Base-by-base conservation (phyloP, 1,140 invertebrate species). In the Listronotus bonariensis region DNA sequence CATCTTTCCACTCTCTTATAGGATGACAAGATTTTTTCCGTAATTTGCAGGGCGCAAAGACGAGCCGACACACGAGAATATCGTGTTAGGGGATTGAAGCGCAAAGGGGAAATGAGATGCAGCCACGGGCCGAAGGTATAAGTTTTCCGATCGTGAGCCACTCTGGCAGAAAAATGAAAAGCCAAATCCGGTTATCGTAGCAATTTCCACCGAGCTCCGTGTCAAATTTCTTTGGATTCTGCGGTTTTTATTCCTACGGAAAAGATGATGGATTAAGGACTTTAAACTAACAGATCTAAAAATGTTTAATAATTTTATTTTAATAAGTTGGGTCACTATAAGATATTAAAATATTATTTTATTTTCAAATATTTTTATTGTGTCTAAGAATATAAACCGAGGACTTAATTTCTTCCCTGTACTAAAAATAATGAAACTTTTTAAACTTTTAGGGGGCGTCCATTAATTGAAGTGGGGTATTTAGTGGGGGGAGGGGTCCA, bases 111-210 rank as follows among this genome's bases (percentile, higher is more conserved):
- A 76, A 76, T 76, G 70, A 73, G 74, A 75, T n/a, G n/a, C 74
- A 76, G 60, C 67, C 70, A 76, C 67, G 72, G 74, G 73, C 69
- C 68, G 58, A 68, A 68, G 71, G 46, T 68, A 68, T 72, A 58
- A 65, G 67, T 68, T 68, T 68, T 68, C 70, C 75, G 71, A 76
- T 77, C 74, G 75, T 72, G 76, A 77, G 75, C 74, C 76, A 78
- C 70, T 75, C 73, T 78, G 76, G 78, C 78, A 79, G 78, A 80
- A 80, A 80, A 80, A 80, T 79, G 78, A 78, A 80, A 79, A 77
- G 74, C 78, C 73, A 80, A 80, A 80, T 80, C 78, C 78, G 77
- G 77, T 80, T 80, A 80, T 76, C 75, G 74, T 78, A 74, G 76
- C 77, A 77, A 80, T 79, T 79, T 79, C 75, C 74, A 72, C 74